Percentiles rank a stretch among this genome's conserved stretches.
phyloP scores from a whole-genome alignment of 1,140 invertebrate genomes.

The Dreissena polymorpha region DNA sequence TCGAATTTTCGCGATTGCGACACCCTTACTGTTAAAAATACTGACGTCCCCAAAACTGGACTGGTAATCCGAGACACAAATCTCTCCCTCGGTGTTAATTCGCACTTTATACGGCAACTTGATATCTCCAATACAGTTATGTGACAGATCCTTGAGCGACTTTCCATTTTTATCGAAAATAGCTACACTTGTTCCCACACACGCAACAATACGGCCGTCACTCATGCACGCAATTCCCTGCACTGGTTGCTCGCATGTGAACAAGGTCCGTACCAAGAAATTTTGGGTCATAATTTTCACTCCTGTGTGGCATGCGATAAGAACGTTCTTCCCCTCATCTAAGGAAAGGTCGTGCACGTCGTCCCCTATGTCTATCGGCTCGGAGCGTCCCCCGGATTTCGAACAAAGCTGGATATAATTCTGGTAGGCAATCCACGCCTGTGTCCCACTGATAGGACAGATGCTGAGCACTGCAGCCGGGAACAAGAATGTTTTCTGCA shows the following conservation, averaged over 20 bases:
- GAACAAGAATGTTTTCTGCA: conserved; percentile 8
- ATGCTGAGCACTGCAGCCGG: conserved; percentile 32
- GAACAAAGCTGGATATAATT: conserved; percentile 47
- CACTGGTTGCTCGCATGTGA: conserved; percentile 12
- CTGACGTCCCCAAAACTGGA: conserved; percentile 41
- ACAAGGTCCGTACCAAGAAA: conserved; percentile 10
- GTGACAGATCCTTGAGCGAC: not conserved
- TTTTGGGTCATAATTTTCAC: conserved; percentile 22
- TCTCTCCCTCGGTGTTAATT: conserved; percentile 36
- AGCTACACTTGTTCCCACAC: conserved; percentile 25
- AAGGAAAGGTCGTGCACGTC: conserved; percentile 39
- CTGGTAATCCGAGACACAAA: conserved; percentile 50
- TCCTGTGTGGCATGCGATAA: conserved; percentile 31
- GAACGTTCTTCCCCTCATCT: conserved; percentile 28
- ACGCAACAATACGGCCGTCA: conserved; percentile 28
- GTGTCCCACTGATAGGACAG: conserved; percentile 29
- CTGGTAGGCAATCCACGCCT: conserved; percentile 46
- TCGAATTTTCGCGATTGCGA: conserved; percentile 24
- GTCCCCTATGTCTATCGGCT: conserved; percentile 23
- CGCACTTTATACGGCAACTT: conserved; percentile 52
- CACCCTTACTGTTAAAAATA: conserved; percentile 33
- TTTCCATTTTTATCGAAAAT: conserved; percentile 15
- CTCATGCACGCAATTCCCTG: conserved; percentile 20
- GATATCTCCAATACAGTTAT: conserved; percentile 14
- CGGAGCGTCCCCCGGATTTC: conserved; percentile 10